Percentiles rank a stretch among this genome's conserved stretches.
Evolutionary conservation across 1,140 invertebrate species (phyloP).

Genomic region (Tetranychus cinnabarinus): DNA sequence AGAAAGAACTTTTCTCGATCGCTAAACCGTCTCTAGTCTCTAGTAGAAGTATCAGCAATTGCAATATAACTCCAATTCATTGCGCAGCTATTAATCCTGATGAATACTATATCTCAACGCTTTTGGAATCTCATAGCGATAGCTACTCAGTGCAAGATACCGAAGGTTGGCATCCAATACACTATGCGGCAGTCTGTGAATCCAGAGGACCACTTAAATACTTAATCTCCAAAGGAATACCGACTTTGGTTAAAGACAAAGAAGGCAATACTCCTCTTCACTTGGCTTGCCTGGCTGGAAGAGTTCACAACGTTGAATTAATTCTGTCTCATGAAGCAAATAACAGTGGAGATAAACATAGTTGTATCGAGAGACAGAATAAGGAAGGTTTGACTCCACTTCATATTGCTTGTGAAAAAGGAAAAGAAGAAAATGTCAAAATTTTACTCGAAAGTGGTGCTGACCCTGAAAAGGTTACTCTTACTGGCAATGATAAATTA

Average conservation of each 20-base stretch:
- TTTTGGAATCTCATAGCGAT: conserved; percentile 22
- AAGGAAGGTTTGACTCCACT: conserved; percentile 13
- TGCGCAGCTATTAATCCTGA: conserved; percentile 31
- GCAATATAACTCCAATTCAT: conserved; percentile 27
- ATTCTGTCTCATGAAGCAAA: conserved; percentile 15
- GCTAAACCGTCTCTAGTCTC: conserved; percentile 22
- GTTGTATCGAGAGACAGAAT: conserved; percentile 4
- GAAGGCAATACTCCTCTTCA: conserved; percentile 25
- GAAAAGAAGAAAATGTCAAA: conserved; percentile 20
- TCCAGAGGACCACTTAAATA: conserved; percentile 17
- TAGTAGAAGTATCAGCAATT: conserved; percentile 21
- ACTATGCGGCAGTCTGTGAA: conserved; percentile 28
- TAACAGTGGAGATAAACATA: background rate
- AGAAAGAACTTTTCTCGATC: conserved; percentile 19
- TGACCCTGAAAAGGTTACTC: conserved; percentile 22
- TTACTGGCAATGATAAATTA: conserved; percentile 22
- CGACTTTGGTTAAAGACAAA: conserved; percentile 17
- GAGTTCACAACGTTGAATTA: conserved; percentile 25
- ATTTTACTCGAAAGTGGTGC: conserved; percentile 22
- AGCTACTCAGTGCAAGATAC: conserved; percentile 22
- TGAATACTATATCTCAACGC: conserved; percentile 21
- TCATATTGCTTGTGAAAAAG: conserved; percentile 12
- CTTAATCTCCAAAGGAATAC: conserved; percentile 16
- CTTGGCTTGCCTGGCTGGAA: conserved; percentile 22
- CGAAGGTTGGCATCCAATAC: conserved; percentile 23